Base-by-base conservation (phyloP, 2,113 vertebrate species). In the Atrichornis clamosus region DNA sequence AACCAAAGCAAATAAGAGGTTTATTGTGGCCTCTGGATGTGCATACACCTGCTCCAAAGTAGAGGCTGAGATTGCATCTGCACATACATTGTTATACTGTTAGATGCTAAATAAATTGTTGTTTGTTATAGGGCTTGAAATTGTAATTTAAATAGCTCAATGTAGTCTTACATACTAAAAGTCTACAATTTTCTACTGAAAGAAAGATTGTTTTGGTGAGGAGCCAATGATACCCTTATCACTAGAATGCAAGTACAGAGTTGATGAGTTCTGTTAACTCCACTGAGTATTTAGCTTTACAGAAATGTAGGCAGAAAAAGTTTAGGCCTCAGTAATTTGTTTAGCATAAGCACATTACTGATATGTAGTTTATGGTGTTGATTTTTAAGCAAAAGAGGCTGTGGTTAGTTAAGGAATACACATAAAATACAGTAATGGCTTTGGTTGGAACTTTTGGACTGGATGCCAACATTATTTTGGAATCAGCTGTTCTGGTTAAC, bases 41-140 rank as follows among this genome's bases (percentile, higher is more conserved):
- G 24, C 32, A 90, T 9, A 49, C 9, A 33, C 3, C 13, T 64
- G 44, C 11, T 26, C 14, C 49, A 84, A 41, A 77, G 18, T n/a
- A 87, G 53, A 80, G 10, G 19, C 21, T 6, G 15, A 44, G 28
- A 49, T 15, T 76, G 12, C 23, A 53, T 33, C 17, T 47, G 18
- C 20, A 30, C 0, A 0, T 50, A 42, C 22, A 18, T 28, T 30
- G 14, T 68, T 47, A 18, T 19, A 52, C 5, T 39, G 13, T 41
- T 46, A 21, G 24, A 60, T 64, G 20, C 3, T 56, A 68, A 84
- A 80, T 28, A 84, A 69, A 65, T 52, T n/a, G 22, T 84, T 82
- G 24, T 15, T 50, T 12, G 8, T 19, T 49, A 79, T 16, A 13
- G 46, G 5, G 63, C 18, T 49, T 72, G 19, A 80, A 83, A n/a